These are phyloP conservation scores for Phengaris alcon DNA, from an alignment of 2,888 invertebrate genomes.

Conservation along the genomic window DNA sequence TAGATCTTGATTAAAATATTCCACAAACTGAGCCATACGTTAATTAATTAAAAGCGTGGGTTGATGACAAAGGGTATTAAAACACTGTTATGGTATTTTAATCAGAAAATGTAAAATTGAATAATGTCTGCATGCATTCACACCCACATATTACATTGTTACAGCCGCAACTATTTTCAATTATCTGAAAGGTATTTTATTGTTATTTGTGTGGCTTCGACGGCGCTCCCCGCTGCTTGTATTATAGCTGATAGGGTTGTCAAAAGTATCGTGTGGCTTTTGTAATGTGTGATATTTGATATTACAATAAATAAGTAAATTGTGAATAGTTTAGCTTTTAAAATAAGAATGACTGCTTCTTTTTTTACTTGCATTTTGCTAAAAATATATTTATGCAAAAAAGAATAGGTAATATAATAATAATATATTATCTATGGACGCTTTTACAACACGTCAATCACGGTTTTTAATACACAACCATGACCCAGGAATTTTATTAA, in stretches of 20 bases:
- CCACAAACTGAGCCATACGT: not conserved
- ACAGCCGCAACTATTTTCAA: constrained; percentile 31
- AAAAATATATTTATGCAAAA: no score
- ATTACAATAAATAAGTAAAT: no score
- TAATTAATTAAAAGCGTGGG: constrained; percentile 19
- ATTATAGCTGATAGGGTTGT: not conserved
- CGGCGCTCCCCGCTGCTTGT: constrained; percentile 31
- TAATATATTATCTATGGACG: no score
- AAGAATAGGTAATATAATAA: no score
- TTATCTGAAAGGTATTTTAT: constrained; percentile 39
- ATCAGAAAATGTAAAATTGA: constrained; percentile 26
- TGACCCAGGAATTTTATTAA: no score
- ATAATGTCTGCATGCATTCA: constrained; percentile 20
- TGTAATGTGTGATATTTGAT: not conserved
- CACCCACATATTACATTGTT: constrained; percentile 33
- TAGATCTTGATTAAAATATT: not conserved
- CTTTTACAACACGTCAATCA: no score
- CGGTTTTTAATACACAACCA: no score
- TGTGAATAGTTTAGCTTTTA: no score
- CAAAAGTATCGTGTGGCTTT: not conserved
- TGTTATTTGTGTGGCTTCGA: constrained; percentile 35
- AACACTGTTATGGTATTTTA: constrained; percentile 8
- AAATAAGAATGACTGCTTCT: no score
- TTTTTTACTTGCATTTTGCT: no score
- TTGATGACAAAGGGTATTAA: not conserved